Base-by-base conservation (phyloP, 2,797 vertebrate genomes). In the Rallus crepitans region DNA sequence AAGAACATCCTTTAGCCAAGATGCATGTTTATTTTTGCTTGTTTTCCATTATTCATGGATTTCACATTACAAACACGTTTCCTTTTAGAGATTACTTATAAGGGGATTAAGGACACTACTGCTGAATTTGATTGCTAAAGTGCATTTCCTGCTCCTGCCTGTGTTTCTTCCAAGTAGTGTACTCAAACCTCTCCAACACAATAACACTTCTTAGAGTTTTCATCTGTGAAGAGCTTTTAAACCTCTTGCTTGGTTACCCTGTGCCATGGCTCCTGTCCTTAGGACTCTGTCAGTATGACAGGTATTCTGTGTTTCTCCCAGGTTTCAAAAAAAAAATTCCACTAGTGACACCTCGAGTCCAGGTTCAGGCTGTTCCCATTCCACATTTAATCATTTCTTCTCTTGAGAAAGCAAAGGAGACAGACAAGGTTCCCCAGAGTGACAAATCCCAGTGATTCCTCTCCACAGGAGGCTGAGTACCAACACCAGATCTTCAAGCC, bases 31-130 rank as follows among this genome's bases (percentile, higher is more conserved):
- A 56, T 37, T 93, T 96, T 87, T 90, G 89, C 83, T 93, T 83
- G 75, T 68, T 90, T 82, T 80, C 93, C 64, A 9, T 84, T 84
- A 89, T 73, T 94, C 80, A 68, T 1, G 28, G 77, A 60, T 70
- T 23, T 82, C 80, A 68, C 53, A 35, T 37, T 77, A 88, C 31
- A 69, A 94, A 73, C 80, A 91, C 59, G 57, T 82, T 93, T 96
- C 86, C 93, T 94, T 90, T 82, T 17, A 57, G 88, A 89, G 70
- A 60, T 84, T 81, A 78, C 80, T 95, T 84, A 15, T 12, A 92
- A 73, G 4, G 33, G 90, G 63, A 84, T 87, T 78, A 88, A 93
- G 89, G 77, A 70, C 30, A 83, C 64, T 61, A 9, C 89, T 40
- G 89, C 28, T 55, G 78, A 82, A 77, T 11, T 45, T 15, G 79